These are phyloP conservation scores for Marmota monax DNA, from an alignment of 2,113 vertebrate species.

Conservation along the genomic window DNA sequence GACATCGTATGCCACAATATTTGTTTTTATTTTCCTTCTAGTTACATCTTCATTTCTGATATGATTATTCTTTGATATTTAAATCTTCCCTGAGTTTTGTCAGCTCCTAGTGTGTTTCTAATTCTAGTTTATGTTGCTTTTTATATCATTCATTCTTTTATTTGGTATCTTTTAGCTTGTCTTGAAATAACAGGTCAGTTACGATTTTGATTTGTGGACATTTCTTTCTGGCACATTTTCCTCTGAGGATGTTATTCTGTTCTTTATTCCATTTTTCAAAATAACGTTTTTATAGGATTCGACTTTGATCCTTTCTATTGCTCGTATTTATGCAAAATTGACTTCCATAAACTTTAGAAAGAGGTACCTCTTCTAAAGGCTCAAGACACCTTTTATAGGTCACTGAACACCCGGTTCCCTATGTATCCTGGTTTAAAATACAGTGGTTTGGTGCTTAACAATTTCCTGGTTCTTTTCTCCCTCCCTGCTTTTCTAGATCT, in stretches of 20 bases:
- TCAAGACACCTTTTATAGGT: neutral
- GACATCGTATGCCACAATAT: neutral
- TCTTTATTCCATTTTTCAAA: neutral
- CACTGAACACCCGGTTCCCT: neutral
- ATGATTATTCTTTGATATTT: neutral
- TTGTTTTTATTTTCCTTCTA: neutral
- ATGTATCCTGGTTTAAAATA: neutral
- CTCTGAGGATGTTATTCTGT: neutral
- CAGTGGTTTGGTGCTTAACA: neutral
- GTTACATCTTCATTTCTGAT: neutral
- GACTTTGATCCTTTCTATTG: neutral
- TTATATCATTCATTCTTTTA: neutral
- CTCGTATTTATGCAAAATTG: neutral
- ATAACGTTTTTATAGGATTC: neutral
- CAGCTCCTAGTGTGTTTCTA: neutral
- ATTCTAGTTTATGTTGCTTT: neutral
- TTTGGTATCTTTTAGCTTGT: neutral
- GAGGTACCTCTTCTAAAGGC: neutral
- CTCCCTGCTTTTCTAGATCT: neutral
- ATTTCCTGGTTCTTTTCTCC: neutral
- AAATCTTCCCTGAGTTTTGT: neutral
- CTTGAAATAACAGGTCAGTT: neutral
- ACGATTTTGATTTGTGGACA: neutral
- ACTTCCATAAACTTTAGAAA: neutral
- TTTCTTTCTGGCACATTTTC: neutral